A percentile compares a stretch with the other conserved stretches of the same genome.
These are phyloP conservation scores for Tetramorium alpestre DNA, from an alignment of 1,140 invertebrate species.

Conservation along the genomic window DNA sequence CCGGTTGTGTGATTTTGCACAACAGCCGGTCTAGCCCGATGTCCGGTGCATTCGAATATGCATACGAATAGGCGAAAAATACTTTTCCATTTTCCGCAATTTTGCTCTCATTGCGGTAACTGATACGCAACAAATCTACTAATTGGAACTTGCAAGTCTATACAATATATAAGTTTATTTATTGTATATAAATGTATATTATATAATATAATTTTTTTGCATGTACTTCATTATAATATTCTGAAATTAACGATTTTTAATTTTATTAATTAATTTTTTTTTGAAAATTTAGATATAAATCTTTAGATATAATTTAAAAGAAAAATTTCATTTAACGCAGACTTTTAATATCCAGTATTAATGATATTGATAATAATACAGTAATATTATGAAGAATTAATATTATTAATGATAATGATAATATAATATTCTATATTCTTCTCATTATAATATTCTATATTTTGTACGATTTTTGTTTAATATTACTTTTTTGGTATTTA, in stretches of 20 bases:
- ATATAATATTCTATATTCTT: background rate
- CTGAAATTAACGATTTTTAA: background rate
- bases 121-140: conserved; percentile 18
- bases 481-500: background rate
- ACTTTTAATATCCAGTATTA: background rate
- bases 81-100: background rate
- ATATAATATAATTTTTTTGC: background rate
- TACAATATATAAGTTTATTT: background rate
- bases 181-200: background rate
- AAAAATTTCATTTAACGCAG: background rate
- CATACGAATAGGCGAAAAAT: conserved; percentile 21
- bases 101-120: conserved; percentile 6
- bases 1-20: background rate
- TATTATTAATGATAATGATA: background rate
- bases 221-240: background rate
- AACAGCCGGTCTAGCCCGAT: background rate
- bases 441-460: background rate
- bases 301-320: background rate
- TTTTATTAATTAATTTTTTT: background rate
- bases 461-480: background rate
- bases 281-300: background rate
- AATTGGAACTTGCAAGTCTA: conserved; percentile 20
- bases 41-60: conserved; percentile 8
- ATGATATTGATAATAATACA: background rate
- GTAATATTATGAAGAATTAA: background rate